Evolutionary conservation across 2,113 vertebrate genomes (phyloP), one percentile per base, ranked within the genome.

Genomic region (Zootoca vivipara): DNA sequence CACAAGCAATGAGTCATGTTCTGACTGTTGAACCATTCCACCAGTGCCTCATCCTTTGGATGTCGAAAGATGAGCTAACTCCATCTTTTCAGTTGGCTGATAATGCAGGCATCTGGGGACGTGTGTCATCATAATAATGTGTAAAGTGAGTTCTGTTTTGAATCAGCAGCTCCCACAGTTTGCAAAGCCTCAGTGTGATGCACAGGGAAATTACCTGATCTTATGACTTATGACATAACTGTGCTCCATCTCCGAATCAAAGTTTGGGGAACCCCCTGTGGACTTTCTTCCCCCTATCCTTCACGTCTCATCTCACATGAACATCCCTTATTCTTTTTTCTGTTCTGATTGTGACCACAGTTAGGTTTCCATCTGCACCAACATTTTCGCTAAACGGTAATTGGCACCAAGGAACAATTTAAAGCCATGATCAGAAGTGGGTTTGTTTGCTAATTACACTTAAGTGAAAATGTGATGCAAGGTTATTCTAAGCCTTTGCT

Each of bases 1-100:
- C 58, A 89, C 87, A 69, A 65, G 74, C 85, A 64, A 7, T n/a
- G 70, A 91, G 82, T 94, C 86, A 91, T 69, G 91, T 1, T 56
- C 78, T 86, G 85, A 85, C 52, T 58, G 56, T 5, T 85, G 85
- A 83, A 26, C 90, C 64, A 1, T 24, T 91, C 69, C 79, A 65
- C 16, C 0, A 0, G 20, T 85, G 89, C 72, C 81, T 24, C 90
- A 75, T 67, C 1, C 33, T 26, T 33, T 0, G 0, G 0, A 40
- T 92, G 90, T 92, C 90, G 75, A 70, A 6, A 1, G 0, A 65
- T 33, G 13, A 12, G 4, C 79, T 30, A 65, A 15, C 13, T 74
- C 56, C 65, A 20, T 33, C 16, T 0, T 82, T 87, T 85, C 79
- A 64, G 73, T 65, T 1, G 0, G 7, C 65, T 35, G 20, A 42